Conservation (phyloP, 1,140 invertebrate species). For the Homalodisca vitripennis region DNA sequence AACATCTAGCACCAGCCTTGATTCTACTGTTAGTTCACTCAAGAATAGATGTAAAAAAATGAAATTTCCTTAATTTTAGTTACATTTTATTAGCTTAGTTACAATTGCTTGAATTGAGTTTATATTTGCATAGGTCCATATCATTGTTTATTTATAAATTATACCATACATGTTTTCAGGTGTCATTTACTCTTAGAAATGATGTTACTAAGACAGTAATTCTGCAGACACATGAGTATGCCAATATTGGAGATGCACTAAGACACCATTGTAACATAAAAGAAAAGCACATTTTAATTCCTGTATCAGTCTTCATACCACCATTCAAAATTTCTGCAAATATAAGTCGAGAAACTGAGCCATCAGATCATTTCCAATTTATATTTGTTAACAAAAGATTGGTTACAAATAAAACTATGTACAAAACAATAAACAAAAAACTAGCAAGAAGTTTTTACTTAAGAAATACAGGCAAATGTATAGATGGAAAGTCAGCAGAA, state of each 20-base stretch:
- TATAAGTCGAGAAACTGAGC: conserved; percentile 5
- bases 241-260: not conserved
- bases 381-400: not conserved
- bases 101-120: no score
- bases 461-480: not conserved
- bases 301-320: not conserved
- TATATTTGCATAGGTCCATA: no score
- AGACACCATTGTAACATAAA: conserved; percentile 1
- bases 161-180: not conserved
- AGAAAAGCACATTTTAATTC: not conserved
- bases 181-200: conserved; percentile 5
- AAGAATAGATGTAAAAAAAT: no score
- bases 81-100: no score
- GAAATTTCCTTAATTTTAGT: no score
- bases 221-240: not conserved
- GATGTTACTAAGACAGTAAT: conserved; percentile 5
- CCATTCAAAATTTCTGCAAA: not conserved
- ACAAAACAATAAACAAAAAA: not conserved
- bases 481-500: not conserved
- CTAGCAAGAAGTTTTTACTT: not conserved
- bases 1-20: no score
- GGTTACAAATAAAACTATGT: not conserved
- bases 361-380: not conserved
- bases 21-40: no score
- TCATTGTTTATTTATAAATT: no score